Evolutionary conservation across 2,888 invertebrate genomes (phyloP).

Genomic region (Alviniconcha strummeri): DNA sequence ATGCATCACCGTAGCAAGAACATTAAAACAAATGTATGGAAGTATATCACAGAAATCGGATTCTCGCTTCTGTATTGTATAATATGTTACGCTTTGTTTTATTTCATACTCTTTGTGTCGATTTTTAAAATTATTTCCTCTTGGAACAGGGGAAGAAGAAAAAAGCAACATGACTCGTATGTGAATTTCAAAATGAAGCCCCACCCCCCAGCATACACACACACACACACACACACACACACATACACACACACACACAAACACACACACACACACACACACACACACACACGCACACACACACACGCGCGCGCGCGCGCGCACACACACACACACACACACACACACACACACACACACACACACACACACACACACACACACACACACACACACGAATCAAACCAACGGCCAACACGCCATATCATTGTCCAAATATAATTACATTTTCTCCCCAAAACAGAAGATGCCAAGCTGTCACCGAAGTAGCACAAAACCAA

Average conservation of each 20-base stretch:
- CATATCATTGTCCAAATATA: background rate
- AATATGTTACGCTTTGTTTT: background rate
- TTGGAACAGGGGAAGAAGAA: background rate
- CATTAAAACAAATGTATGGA: too few species aligned
- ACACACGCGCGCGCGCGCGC: background rate
- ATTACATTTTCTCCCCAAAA: background rate
- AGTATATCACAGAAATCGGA: too few species aligned
- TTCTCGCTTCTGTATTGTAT: too few species aligned
- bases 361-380: slow-evolving; percentile 7
- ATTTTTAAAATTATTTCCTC: background rate
- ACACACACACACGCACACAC: background rate
- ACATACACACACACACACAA: slow-evolving; percentile 1
- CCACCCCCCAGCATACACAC: background rate
- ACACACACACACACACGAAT: background rate
- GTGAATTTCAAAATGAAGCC: too few species aligned
- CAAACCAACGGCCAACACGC: too few species aligned
- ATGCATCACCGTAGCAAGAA: too few species aligned
- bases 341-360: background rate
- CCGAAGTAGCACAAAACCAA: background rate
- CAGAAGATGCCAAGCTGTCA: background rate
- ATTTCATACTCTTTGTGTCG: background rate
- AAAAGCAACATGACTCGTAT: background rate
- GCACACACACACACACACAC: background rate
- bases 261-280: slow-evolving; percentile 2
- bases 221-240: background rate